phyloP scores from a whole-genome alignment of 2,888 invertebrate species.

The Tetropium fuscum region DNA sequence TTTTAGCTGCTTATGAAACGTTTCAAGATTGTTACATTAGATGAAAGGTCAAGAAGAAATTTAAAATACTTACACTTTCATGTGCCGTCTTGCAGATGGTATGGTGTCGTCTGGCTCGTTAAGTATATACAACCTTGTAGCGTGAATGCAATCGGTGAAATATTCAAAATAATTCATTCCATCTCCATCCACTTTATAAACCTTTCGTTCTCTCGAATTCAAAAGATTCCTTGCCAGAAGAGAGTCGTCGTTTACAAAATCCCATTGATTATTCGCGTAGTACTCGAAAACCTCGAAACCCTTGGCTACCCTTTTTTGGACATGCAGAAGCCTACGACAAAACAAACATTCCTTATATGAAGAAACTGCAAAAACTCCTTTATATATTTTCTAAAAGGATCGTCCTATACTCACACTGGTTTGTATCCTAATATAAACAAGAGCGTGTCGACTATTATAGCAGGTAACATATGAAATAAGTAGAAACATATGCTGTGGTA shows the following conservation, averaged over 20 bases:
- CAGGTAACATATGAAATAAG: conserved; percentile 92
- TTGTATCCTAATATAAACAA: conserved; percentile 86
- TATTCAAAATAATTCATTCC: conserved; percentile 83
- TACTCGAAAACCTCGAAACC: conserved; percentile 92
- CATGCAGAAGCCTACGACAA: conserved; percentile 77
- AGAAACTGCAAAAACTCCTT: not conserved
- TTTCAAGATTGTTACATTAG: too few relatives aligned
- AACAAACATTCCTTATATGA: not conserved
- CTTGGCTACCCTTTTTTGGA: conserved; percentile 86
- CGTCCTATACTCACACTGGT: conserved; percentile 78
- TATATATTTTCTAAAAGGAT: not conserved
- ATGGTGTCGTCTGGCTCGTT: conserved; percentile 86
- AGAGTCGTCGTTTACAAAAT: conserved; percentile 80
- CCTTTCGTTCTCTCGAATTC: conserved; percentile 74
- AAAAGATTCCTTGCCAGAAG: conserved; percentile 70
- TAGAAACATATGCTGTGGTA: conserved; percentile 86
- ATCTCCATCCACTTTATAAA: conserved; percentile 78
- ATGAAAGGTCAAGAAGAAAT: conserved; percentile 27
- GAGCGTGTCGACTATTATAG: conserved; percentile 84
- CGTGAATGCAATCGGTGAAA: conserved; percentile 84
- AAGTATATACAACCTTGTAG: conserved; percentile 83
- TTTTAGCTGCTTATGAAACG: too few relatives aligned
- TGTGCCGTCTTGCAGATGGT: conserved; percentile 82
- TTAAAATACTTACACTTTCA: conserved; percentile 76
- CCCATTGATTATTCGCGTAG: conserved; percentile 94